Evolutionary conservation across 2,113 vertebrate species (phyloP).

Genomic region (Ibidorhyncha struthersii): DNA sequence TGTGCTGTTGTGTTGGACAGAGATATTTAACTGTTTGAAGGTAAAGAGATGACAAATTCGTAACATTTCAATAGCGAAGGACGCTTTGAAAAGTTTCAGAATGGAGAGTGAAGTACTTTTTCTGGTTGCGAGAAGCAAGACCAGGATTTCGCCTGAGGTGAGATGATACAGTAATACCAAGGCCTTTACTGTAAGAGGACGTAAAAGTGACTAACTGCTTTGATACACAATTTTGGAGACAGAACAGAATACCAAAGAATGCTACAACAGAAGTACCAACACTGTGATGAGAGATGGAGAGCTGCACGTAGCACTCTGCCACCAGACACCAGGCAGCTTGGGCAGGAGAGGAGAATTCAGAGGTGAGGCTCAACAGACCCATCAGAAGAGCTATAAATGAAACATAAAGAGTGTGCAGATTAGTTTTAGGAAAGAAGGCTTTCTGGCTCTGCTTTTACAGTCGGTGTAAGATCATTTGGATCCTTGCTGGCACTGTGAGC

Average conservation of each 20-base stretch:
- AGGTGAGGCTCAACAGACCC: background rate
- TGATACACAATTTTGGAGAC: background rate
- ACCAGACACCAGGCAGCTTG: background rate
- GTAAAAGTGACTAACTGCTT: background rate
- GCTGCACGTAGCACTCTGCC: background rate
- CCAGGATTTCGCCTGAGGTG: background rate
- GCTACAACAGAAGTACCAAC: too few species aligned
- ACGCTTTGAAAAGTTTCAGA: background rate
- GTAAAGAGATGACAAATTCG: background rate
- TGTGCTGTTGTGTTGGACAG: background rate
- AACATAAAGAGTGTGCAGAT: background rate
- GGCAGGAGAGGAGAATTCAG: background rate
- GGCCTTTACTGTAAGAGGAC: background rate
- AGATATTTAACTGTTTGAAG: background rate
- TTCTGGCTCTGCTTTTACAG: background rate
- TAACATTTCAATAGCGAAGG: background rate
- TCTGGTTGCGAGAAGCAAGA: accelerated
- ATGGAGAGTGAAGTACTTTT: background rate
- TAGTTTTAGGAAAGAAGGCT: background rate
- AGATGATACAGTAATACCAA: background rate
- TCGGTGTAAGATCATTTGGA: background rate
- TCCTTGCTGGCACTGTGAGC: background rate
- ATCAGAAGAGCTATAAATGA: background rate
- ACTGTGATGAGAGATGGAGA: background rate
- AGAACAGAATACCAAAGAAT: background rate